Evolutionary conservation across 2,113 vertebrate species (phyloP).

Genomic region (Oostethus manadensis): DNA sequence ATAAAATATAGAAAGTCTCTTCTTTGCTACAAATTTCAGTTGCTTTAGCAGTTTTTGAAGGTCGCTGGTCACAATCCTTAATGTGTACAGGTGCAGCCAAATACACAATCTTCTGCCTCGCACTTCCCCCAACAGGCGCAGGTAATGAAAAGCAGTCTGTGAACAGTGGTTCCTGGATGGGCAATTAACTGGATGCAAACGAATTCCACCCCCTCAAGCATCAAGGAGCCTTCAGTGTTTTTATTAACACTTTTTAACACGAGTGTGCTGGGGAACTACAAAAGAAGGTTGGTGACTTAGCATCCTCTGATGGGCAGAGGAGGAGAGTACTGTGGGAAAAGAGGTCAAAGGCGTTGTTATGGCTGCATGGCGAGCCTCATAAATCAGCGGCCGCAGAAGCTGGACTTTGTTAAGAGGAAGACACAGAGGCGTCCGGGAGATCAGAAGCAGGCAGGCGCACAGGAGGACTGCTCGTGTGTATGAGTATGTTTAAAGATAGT

Average conservation of each 20-base stretch:
- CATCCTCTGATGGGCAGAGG: slow-evolving; percentile 2
- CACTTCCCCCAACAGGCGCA: no score
- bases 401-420: slow-evolving; percentile 23
- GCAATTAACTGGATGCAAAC: neutral
- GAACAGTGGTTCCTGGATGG: no score
- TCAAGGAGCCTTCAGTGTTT: slow-evolving; percentile 1
- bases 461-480: slow-evolving; percentile 18
- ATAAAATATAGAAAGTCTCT: no score
- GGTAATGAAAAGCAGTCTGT: no score
- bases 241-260: slow-evolving; percentile 7
- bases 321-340: slow-evolving; percentile 36
- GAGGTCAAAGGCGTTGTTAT: slow-evolving; percentile 53
- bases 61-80: no score
- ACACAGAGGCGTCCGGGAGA: slow-evolving; percentile 41
- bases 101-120: no score
- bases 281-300: neutral
- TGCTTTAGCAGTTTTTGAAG: no score
- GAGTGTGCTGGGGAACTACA: neutral
- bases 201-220: neutral
- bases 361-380: slow-evolving; percentile 43
- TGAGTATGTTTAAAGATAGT: slow-evolving; percentile 30
- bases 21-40: no score
- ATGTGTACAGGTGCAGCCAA: no score
- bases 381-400: slow-evolving; percentile 46
- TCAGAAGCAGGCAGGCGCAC: slow-evolving; percentile 38